Evolutionary conservation across 2,797 vertebrate genomes (phyloP), one percentile per base, ranked within the genome.

Genomic region (Hydrophis major): DNA sequence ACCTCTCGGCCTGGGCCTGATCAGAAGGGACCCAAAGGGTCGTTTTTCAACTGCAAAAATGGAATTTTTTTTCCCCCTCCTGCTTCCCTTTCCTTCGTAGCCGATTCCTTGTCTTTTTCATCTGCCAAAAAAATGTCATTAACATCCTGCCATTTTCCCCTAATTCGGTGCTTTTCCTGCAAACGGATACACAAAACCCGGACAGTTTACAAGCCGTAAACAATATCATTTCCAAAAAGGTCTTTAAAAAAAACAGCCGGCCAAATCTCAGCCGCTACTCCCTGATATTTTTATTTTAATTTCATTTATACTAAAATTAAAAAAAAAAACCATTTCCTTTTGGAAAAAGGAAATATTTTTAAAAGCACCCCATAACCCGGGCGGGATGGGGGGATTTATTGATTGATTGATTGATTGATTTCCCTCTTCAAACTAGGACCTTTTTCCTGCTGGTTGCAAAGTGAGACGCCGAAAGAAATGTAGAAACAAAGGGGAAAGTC

Each of bases 151-250:
- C 11, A 3, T 25, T 50, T 86, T 28, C 57, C 2, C 28, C 10
- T 4, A 86, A 50, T 42, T 86, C 2, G 42, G 6, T 18, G 69
- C 6, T 37, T 37, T 74, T 37, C 6, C n/a, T 74, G 6, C 66
- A 16, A 37, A 18, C 2, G 5, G 66, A 16, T 2, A 32, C 1
- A 59, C 57, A 59, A n/a, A 4, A 6, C 66, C 1, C 0, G 2
- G n/a, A 16, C 6, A 18, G 5, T 2, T 32, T 2, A n/a, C 13
- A 6, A 74, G 66, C n/a, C 4, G 16, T n/a, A 66, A 66, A 28
- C 8, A 28, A 28, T 4, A 28, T 4, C 4, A 32, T 69, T 69
- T 69, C 66, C 66, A 69, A 69, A 63, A 4, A 1, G 6, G 27
- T 13, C 27, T 63, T 28, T 1, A 32, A 32, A 32, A 59, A 63